phyloP scores from a whole-genome alignment of 2,888 invertebrate genomes.

The Elgonia sp. region DNA sequence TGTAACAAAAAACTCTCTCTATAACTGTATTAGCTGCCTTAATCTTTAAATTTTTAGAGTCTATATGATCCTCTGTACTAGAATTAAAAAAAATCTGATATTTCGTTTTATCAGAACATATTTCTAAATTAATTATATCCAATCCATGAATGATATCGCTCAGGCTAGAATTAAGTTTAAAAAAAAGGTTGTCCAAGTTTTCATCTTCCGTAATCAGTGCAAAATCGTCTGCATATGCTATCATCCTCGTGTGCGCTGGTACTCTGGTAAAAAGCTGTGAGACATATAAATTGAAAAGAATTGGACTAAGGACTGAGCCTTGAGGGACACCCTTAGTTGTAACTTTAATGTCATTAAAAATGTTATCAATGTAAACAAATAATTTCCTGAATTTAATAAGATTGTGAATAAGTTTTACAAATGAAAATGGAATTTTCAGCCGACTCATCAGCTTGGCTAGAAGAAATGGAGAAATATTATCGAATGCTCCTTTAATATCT shows the following conservation, averaged over 20 bases:
- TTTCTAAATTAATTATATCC: not conserved
- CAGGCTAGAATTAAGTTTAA: not conserved
- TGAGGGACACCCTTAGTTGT: conserved; percentile 10
- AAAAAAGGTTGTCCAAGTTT: not conserved
- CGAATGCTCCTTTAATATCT: conserved; percentile 3
- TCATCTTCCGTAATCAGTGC: not conserved
- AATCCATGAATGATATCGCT: not conserved
- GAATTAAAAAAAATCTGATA: not conserved
- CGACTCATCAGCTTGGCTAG: not conserved
- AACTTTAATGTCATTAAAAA: not conserved
- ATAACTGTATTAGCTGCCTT: not conserved
- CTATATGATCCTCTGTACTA: not conserved
- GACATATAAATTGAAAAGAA: conserved; percentile 21
- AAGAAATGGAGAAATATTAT: not conserved
- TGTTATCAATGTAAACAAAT: not conserved
- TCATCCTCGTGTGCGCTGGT: not conserved
- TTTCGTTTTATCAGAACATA: conserved; percentile 5
- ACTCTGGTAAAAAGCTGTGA: not conserved
- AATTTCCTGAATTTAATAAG: not conserved
- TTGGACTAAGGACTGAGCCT: conserved; percentile 8
- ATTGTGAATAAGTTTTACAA: not conserved
- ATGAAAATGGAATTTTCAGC: not conserved
- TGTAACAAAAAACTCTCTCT: not conserved
- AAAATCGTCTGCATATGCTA: conserved; percentile 23
- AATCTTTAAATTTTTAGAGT: not conserved